Percentiles rank a stretch among this genome's conserved stretches.
Conservation (phyloP, 2,888 invertebrate genomes). For the Rapana venosa region DNA sequence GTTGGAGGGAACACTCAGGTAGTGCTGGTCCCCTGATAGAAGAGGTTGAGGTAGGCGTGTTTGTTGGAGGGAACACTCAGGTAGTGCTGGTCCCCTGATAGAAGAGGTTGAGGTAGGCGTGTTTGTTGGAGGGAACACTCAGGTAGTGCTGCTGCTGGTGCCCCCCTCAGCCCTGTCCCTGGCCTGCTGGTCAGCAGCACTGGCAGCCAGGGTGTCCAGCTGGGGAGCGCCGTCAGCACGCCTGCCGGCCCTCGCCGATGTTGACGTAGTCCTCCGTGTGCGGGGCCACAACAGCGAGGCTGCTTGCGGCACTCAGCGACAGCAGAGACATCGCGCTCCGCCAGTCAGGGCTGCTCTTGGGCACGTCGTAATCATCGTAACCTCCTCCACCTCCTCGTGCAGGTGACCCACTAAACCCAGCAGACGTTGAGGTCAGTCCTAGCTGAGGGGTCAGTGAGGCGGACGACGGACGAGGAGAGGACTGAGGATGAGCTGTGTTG, state of each 20-base stretch:
- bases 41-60: no score
- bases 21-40: no score
- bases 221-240: not conserved
- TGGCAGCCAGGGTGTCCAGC: not conserved
- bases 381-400: not conserved
- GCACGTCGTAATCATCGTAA: slow-evolving; percentile 32
- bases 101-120: no score
- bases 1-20: no score
- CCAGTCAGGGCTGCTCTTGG: slow-evolving; percentile 10
- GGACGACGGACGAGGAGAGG: not conserved
- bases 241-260: not conserved
- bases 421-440: not conserved
- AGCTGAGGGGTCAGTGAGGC: not conserved
- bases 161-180: not conserved
- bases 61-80: no score
- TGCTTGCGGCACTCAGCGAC: slow-evolving; percentile 24
- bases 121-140: no score
- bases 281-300: slow-evolving; percentile 3
- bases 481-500: not conserved
- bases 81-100: no score
- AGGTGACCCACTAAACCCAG: not conserved
- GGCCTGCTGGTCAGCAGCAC: no score
- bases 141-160: no score
- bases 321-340: slow-evolving; percentile 30
- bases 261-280: slow-evolving; percentile 9